Evolutionary conservation across 2,888 invertebrate species (phyloP), one percentile per base, ranked within the genome.

Genomic region (Sesia apiformis): DNA sequence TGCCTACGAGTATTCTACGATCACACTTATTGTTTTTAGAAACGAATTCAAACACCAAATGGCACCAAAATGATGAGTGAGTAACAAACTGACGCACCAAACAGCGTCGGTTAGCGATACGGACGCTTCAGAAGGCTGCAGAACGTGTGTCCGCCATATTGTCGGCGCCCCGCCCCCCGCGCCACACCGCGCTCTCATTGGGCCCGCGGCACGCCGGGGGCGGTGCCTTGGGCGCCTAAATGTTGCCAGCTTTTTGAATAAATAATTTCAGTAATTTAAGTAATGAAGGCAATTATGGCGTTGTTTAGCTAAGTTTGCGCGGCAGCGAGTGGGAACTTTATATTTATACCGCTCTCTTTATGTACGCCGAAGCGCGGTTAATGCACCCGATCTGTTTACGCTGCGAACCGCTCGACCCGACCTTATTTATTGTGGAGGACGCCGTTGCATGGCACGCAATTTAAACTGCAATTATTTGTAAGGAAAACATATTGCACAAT

Each of bases 261-360:
- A 89, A 89, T 89, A 89, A 89, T 89, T 89, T 89, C 85, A 84
- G 88, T 89, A 89, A 89, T 89, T 89, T 89, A 89, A 89, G 89
- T 89, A 89, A 89, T 89, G 89, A 89, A 89, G 89, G 89, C 88
- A 89, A 89, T 89, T 89, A 89, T 88, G 89, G 89, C 87, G 88
- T 88, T 89, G 89, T 89, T 89, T 89, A 89, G 89, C 88, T 89
- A 89, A 89, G 89, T 88, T 89, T 82, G 88, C 84, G 87, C 84
- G 84, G 84, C 83, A 78, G 83, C 82, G 83, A 80, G 79, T 80
- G 82, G 78, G 84, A 88, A 89, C 88, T 89, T 88, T 89, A 89
- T 89, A 88, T 88, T 89, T 89, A 89, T 88, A 86, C 79, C 74
- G 84, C 76, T 85, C 86, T 88, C 87, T 88, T 88, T 88, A 88